Evolutionary conservation across 1,140 invertebrate species (phyloP).

Genomic region (Galleria mellonella): DNA sequence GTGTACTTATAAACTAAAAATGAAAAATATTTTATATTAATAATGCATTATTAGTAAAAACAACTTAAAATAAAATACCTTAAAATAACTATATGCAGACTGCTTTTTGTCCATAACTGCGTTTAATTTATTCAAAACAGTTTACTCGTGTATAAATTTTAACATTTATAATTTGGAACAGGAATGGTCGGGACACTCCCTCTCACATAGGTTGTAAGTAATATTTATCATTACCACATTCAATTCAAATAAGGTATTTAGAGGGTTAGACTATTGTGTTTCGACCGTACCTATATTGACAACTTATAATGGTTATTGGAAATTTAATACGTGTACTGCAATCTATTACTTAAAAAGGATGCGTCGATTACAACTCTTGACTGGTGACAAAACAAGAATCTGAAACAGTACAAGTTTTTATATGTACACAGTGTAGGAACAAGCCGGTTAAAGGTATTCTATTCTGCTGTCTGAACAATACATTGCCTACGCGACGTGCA

Average conservation of each 20-base stretch:
- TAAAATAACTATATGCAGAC: not conserved
- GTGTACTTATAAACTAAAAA: no score
- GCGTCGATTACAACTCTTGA: no score
- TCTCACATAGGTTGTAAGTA: conserved; percentile 14
- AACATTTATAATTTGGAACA: conserved; percentile 28
- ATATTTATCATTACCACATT: conserved; percentile 27
- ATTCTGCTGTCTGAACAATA: conserved; percentile 50
- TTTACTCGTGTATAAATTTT: conserved; percentile 20
- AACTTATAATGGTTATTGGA: no score
- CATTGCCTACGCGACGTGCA: conserved; percentile 53
- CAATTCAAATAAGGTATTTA: conserved; percentile 41
- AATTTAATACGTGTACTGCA: no score
- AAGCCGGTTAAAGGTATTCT: conserved; percentile 30
- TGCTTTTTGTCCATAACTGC: not conserved
- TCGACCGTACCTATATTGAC: no score
- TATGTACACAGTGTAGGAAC: no score
- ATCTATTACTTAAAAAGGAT: no score
- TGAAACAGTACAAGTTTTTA: no score
- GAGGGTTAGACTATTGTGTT: conserved; percentile 1
- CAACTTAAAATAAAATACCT: not conserved
- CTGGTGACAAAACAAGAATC: no score
- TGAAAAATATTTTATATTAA: no score
- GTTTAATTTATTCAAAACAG: conserved; percentile 17
- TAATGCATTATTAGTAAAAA: no score
- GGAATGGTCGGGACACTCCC: conserved; percentile 24